Evolutionary conservation across 2,888 invertebrate genomes (phyloP), one percentile per base, ranked within the genome.

Genomic region (Allygus modestus): DNA sequence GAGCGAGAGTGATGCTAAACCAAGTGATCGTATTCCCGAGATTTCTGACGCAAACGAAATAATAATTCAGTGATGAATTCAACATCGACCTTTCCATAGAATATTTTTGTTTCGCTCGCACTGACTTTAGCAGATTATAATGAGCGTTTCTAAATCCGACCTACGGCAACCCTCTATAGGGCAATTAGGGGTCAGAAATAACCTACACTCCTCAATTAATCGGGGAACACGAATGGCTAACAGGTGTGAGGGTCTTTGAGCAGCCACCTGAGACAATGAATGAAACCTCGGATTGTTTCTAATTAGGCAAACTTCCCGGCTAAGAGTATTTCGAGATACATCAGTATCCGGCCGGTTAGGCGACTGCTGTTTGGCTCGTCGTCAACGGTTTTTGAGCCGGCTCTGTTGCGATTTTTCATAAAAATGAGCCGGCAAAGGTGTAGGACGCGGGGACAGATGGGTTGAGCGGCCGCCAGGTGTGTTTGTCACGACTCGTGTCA

Each of bases 241-340:
- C 65, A 65, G 65, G 65, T 65, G 65, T 65, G 26, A 17, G 54
- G 15, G 54, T 2, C 71, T 71, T 71, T 71, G 71, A 71, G 28
- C 71, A 71, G 41, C 71, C 71, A 41, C 71, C 37, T 71, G 71
- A 71, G n/a, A 71, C 71, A 71, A 71, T 71, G 71, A 71, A 71
- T 71, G 71, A 71, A 71, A 31, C 41, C 33, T 31, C 20, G 41
- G 71, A 71, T 71, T 71, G 71, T 71, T 9, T 71, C 71, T 71
- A 71, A 71, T 71, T 71, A 41, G 41, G 71, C 65, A 65, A 9
- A 28, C 1, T 28, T 65, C 65, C 65, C 65, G 31, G n/a, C 54
- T 2, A 20, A 28, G 65, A 65, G 65, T 65, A 65, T 65, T 65
- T 31, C 65, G 2, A 31, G 65, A 28, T 7, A 28, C 65, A 65